Percentiles rank a stretch among this genome's conserved stretches.
These are phyloP conservation scores for Neoascia interrupta DNA, from an alignment of 2,888 invertebrate genomes.

Conservation along the genomic window DNA sequence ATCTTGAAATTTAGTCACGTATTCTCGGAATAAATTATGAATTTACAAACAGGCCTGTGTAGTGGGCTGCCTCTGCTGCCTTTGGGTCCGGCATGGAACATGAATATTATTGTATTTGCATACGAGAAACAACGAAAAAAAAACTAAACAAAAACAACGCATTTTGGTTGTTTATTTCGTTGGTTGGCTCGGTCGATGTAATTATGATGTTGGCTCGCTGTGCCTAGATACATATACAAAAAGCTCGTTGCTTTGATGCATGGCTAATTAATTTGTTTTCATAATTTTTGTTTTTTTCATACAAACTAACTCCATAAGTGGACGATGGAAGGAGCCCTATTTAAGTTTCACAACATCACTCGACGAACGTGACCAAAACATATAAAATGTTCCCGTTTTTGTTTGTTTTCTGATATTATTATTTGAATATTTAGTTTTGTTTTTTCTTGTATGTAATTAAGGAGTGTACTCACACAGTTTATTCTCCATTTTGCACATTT, in stretches of 20 bases:
- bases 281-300: slow-evolving; percentile 28
- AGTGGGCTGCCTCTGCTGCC: slow-evolving; percentile 3
- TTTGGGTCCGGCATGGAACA: slow-evolving; percentile 45
- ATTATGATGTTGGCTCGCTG: slow-evolving; percentile 47
- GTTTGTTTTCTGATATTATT: slow-evolving; percentile 30
- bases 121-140: slow-evolving; percentile 29
- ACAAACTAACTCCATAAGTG: not conserved
- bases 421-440: slow-evolving; percentile 40
- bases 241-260: slow-evolving; percentile 49
- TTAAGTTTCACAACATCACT: slow-evolving; percentile 57
- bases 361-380: slow-evolving; percentile 59
- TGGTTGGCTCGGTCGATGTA: slow-evolving; percentile 41
- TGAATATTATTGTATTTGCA: slow-evolving; percentile 53
- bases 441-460: slow-evolving; percentile 44
- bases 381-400: slow-evolving; percentile 41
- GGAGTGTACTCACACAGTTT: slow-evolving; percentile 34
- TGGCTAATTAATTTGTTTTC: slow-evolving; percentile 68
- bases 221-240: slow-evolving; percentile 48
- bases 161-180: slow-evolving; percentile 44
- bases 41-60: slow-evolving; percentile 52
- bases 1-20: slow-evolving; percentile 63
- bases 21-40: slow-evolving; percentile 66
- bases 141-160: slow-evolving; percentile 24
- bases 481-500: slow-evolving; percentile 26
- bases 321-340: slow-evolving; percentile 28